Evolutionary conservation across 1,140 invertebrate genomes (phyloP), one percentile per base, ranked within the genome.

Genomic region (Potamilus streckersoni): DNA sequence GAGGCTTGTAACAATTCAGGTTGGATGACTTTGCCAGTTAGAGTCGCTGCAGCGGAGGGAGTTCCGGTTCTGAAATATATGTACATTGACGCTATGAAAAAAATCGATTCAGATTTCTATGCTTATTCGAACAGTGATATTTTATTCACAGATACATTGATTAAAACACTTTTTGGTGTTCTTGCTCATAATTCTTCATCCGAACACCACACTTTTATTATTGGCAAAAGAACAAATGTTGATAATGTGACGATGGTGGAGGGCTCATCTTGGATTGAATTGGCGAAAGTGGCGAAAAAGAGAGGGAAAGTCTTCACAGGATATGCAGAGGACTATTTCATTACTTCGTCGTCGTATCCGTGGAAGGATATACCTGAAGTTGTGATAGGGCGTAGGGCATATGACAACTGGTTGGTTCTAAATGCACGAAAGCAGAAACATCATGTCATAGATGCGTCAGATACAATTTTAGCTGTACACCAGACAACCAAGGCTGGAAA

Each of bases 391-490:
- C 70, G 83, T 49, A 65, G 73, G 13, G 83, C 74, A 0, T 84
- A 82, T 66, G 84, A 86, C 65, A 86, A 86, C 65, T 86, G 80
- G 79, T 69, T 86, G n/a, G 82, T 86, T 0, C 69, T 75, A 38
- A 76, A 80, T 69, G 72, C 83, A 12, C 71, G 78, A 27, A 68
- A 74, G 61, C 23, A 64, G 27, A 75, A 82, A 23, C 56, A 79
- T 31, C 69, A 69, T 61, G 78, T 83, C 15, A 78, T 86, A 59
- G 84, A 84, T 71, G 69, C 70, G 15, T 76, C 84, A 58, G 70
- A 70, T n/a, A 83, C 84, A 4, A 15, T 83, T 15, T 67, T 79
- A 11, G 84, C 84, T 16, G 75, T 84, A 16, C 84, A 86, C 63
- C 84, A 84, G 66, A 84, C 83, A 1, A 83, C 82, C 38, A 71